phyloP scores from a whole-genome alignment of 2,888 invertebrate genomes.

The Troides aeacus region DNA sequence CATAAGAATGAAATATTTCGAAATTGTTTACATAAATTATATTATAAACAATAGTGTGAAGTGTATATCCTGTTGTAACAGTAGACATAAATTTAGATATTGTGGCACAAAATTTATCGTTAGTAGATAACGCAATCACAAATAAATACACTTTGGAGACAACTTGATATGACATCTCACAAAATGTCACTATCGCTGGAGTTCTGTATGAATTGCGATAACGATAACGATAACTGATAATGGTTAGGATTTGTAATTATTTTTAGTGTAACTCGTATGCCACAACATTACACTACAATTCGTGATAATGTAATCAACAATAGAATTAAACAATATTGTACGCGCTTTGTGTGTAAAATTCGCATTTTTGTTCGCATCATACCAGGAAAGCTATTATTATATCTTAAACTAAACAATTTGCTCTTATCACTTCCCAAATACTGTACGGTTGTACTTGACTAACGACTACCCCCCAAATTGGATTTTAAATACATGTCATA shows the following conservation, averaged over 20 bases:
- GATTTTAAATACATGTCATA: constrained; percentile 26
- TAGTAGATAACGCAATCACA: constrained; percentile 59
- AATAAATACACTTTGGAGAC: constrained; percentile 59
- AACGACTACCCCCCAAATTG: constrained; percentile 24
- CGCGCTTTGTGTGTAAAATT: not conserved
- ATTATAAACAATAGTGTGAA: constrained; percentile 8
- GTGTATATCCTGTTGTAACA: constrained; percentile 26
- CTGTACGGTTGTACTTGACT: constrained; percentile 15
- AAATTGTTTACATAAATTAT: not conserved
- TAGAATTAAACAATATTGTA: not conserved
- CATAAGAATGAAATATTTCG: not conserved
- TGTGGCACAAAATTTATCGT: constrained; percentile 45
- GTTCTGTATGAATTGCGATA: constrained; percentile 60
- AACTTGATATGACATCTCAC: constrained; percentile 63
- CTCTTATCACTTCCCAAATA: constrained; percentile 9
- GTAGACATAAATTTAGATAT: constrained; percentile 38
- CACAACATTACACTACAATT: constrained; percentile 22
- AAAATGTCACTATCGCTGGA: constrained; percentile 57
- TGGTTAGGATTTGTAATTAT: constrained; percentile 56
- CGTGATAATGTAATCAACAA: constrained; percentile 22
- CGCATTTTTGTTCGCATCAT: not conserved
- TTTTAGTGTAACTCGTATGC: constrained; percentile 48
- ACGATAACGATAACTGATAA: constrained; percentile 54
- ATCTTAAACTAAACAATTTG: not conserved
- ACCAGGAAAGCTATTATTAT: not conserved